These are phyloP conservation scores for Micrastur ruficollis DNA, from an alignment of 2,797 vertebrate genomes.

Conservation along the genomic window DNA sequence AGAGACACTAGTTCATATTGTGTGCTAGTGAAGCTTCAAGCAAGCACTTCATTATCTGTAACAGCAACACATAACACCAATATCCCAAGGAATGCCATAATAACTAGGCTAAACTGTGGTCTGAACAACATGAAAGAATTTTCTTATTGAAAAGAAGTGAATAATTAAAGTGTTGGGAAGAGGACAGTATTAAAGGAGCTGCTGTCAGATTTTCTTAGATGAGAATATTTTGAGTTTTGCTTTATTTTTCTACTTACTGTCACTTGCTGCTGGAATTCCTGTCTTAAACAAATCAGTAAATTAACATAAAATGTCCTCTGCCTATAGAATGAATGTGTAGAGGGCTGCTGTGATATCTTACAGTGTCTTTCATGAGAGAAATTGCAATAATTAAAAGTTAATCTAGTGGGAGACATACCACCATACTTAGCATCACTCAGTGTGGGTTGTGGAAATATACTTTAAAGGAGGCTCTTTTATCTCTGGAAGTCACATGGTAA, in stretches of 20 bases:
- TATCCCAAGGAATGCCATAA: neutral
- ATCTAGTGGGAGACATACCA: constrained; percentile 34
- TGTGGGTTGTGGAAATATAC: constrained; percentile 13
- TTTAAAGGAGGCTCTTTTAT: constrained; percentile 43
- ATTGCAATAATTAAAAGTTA: constrained; percentile 54
- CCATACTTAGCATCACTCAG: neutral
- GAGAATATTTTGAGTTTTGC: neutral
- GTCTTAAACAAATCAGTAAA: constrained; percentile 27
- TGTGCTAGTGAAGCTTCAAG: neutral
- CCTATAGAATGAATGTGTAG: neutral
- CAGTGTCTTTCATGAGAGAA: constrained; percentile 25
- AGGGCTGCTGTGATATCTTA: neutral
- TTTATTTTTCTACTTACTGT: constrained; percentile 9
- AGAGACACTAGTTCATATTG: neutral
- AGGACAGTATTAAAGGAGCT: neutral
- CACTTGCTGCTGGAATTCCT: neutral
- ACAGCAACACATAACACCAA: neutral
- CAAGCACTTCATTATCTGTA: neutral
- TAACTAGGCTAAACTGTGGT: neutral
- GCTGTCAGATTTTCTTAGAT: neutral
- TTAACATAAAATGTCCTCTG: constrained; percentile 37
- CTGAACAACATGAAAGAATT: constrained; percentile 8
- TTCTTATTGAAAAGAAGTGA: neutral
- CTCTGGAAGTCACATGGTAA: constrained; percentile 39
- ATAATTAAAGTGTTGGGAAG: neutral